Percentiles rank a stretch among this genome's conserved stretches.
phyloP scores from a whole-genome alignment of 2,113 vertebrate species.

The Aldabrachelys gigantea region DNA sequence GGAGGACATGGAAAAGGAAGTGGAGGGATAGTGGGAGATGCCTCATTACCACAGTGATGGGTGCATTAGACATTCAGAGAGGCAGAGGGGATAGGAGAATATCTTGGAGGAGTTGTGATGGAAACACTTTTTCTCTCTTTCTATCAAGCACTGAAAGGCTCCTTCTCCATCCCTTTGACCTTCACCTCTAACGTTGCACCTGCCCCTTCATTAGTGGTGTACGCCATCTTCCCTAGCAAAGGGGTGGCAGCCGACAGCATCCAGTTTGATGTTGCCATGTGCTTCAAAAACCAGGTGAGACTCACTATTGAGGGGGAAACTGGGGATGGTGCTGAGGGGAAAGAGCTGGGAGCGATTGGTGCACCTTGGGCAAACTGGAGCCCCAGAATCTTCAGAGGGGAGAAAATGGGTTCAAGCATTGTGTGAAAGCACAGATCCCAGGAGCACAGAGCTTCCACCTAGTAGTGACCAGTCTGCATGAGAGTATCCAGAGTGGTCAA shows the following conservation, averaged over 20 bases:
- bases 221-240: conserved; percentile 79
- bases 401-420: neutral
- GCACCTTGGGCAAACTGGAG: neutral
- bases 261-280: conserved; percentile 79
- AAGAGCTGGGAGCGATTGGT: neutral
- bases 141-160: conserved; percentile 76
- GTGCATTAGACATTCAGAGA: neutral
- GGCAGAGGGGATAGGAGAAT: neutral
- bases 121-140: neutral
- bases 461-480: neutral
- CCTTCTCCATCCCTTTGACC: conserved; percentile 78
- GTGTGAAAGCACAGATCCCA: neutral
- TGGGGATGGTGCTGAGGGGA: neutral
- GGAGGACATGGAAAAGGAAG: neutral
- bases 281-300: conserved; percentile 85
- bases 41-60: neutral
- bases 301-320: neutral
- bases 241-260: conserved; percentile 78
- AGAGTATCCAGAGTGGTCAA: neutral
- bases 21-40: neutral
- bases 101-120: accelerated
- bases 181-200: conserved; percentile 79
- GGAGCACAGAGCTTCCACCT: neutral
- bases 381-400: neutral
- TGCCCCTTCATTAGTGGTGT: conserved; percentile 79